Evolutionary conservation across 2,888 invertebrate species (phyloP).

Genomic region (Pachycephus smyrnensis): DNA sequence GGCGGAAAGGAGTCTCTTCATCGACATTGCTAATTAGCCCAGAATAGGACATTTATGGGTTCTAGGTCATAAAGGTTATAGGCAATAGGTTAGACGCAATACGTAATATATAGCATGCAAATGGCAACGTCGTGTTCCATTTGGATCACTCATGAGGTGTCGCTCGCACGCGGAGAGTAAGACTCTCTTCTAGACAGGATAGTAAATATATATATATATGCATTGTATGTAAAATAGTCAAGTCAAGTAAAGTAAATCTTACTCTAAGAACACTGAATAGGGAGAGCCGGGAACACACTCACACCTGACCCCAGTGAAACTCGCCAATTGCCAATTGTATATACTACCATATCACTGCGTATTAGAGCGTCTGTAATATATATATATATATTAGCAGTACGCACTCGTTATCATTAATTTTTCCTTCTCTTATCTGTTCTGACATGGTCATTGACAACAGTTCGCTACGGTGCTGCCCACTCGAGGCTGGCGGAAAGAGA

Average conservation of each 20-base stretch:
- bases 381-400: background rate
- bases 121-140: conserved; percentile 59
- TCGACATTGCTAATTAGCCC: background rate
- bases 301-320: conserved; percentile 67
- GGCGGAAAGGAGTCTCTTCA: background rate
- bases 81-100: background rate
- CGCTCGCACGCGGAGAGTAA: conserved; percentile 35
- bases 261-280: conserved; percentile 56
- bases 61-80: background rate
- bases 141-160: conserved; percentile 60
- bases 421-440: conserved; percentile 37
- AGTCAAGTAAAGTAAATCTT: conserved; percentile 25
- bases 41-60: background rate
- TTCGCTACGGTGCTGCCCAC: conserved; percentile 63
- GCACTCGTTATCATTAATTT: background rate
- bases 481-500: conserved; percentile 49
- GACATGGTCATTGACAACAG: conserved; percentile 61
- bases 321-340: conserved; percentile 60
- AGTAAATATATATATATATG: conserved; percentile 4
- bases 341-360: background rate
- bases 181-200: conserved; percentile 22
- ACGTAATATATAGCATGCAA: conserved; percentile 40
- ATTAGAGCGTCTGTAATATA: background rate
- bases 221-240: background rate
- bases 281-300: conserved; percentile 62